These are phyloP conservation scores for Larimichthys polyactis DNA, from an alignment of 2,113 vertebrate genomes.

Conservation along the genomic window DNA sequence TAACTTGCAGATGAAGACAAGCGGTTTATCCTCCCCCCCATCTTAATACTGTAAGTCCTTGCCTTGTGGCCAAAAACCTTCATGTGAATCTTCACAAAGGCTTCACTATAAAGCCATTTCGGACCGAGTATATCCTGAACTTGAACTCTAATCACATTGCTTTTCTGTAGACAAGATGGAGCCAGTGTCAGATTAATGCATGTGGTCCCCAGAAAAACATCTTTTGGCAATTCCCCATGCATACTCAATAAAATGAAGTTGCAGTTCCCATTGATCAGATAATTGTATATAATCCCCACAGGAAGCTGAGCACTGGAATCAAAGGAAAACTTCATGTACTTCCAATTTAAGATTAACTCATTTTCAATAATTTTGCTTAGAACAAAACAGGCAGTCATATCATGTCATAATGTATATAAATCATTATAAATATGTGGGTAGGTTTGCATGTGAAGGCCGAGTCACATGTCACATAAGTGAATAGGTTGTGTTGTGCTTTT, in stretches of 20 bases:
- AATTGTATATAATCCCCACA: background rate
- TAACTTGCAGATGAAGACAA: slow-evolving; percentile 26
- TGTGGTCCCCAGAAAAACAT: slow-evolving; percentile 5
- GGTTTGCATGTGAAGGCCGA: background rate
- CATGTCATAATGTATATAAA: background rate
- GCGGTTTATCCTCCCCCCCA: background rate
- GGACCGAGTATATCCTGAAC: background rate
- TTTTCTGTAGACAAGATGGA: slow-evolving; percentile 31
- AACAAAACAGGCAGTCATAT: background rate
- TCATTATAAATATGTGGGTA: background rate
- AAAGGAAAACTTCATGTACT: background rate
- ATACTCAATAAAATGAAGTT: background rate
- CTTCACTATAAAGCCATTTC: slow-evolving; percentile 12
- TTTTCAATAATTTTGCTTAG: background rate
- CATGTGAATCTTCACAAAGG: slow-evolving; percentile 10
- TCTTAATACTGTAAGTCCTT: slow-evolving; percentile 3
- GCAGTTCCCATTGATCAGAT: slow-evolving; percentile 16
- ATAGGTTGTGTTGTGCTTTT: background rate
- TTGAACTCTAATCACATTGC: slow-evolving; percentile 3
- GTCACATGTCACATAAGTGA: background rate
- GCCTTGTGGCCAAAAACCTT: slow-evolving; percentile 1
- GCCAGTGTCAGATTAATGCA: slow-evolving; percentile 1
- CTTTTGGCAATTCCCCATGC: background rate
- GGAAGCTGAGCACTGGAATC: background rate
- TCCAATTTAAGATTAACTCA: background rate